Evolutionary conservation across 2,888 invertebrate genomes (phyloP), one percentile per base, ranked within the genome.

Genomic region (Desoria tigrina): DNA sequence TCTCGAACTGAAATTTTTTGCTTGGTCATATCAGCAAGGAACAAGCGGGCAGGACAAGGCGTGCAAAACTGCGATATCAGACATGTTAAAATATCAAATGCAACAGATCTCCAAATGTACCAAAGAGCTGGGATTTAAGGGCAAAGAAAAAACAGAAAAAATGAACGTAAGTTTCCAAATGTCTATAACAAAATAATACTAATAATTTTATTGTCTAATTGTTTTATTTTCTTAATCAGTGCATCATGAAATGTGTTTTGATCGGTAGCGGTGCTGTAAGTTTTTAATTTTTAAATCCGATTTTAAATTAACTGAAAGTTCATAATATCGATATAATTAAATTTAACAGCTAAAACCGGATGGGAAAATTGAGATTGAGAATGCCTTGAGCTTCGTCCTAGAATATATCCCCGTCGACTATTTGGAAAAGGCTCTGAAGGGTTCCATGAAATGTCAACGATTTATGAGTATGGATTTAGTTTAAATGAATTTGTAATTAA

Each of bases 81-180:
- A 64, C 9, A 23, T 70, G 28, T 39, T 70, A 24, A 67, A 70
- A 45, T 66, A 64, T 37, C 69, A 69, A 37, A 66, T 69, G 69
- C 26, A 49, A 4, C 50, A 63, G 23, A 66, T 69, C 18, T 55
- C 64, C 26, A 61, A 53, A 42, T 69, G 69, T 27, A 69, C 69
- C 21, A 69, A 69, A 51, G 59, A 66, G 42, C 51, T 69, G 24
- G 69, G 66, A 14, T 69, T 37, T 42, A 69, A 69, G 42, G 69
- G 69, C 9, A 69, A 69, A 50, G 69, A 69, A 37, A 69, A 69
- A 55, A 55, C 66, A n/a, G 69, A 69, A 42, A 69, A 69, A 53
- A 69, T 69, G 69, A 69, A 69, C 39, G 69, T 69, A 61, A 63
- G 55, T 18, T 39, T 16, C 21, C 6, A 45, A 24, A 51, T 51